Conservation (phyloP, 2,797 vertebrate species). For the Malurus splendens region DNA sequence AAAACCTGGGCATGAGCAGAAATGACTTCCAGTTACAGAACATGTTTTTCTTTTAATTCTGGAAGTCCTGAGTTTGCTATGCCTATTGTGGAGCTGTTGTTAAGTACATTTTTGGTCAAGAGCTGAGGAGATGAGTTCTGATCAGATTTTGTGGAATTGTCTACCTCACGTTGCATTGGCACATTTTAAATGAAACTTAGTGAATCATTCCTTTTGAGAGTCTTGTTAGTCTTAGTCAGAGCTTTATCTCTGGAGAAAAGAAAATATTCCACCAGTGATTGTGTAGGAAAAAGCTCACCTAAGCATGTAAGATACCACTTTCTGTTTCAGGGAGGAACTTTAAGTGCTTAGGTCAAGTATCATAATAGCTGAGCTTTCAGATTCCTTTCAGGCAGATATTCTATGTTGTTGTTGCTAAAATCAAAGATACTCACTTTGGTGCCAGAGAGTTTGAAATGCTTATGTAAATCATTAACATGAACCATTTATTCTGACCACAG, state of each 20-base stretch:
- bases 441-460: neutral
- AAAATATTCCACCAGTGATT: neutral
- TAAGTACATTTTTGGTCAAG: neutral
- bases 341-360: neutral
- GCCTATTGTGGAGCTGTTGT: neutral
- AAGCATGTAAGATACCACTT: neutral
- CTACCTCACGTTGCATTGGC: neutral
- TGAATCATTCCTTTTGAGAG: neutral
- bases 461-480: constrained; percentile 51
- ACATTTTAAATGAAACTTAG: neutral
- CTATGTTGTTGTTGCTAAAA: neutral
- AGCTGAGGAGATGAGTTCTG: neutral
- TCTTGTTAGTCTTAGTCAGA: neutral
- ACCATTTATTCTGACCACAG: constrained; percentile 11
- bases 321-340: neutral
- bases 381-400: neutral
- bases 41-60: neutral
- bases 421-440: neutral
- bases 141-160: neutral
- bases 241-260: neutral
- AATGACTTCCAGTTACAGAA: neutral
- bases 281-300: neutral
- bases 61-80: neutral
- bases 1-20: neutral
- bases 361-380: neutral